These are phyloP conservation scores for Ciconia boyciana DNA, from an alignment of 2,113 vertebrate species.

Conservation along the genomic window DNA sequence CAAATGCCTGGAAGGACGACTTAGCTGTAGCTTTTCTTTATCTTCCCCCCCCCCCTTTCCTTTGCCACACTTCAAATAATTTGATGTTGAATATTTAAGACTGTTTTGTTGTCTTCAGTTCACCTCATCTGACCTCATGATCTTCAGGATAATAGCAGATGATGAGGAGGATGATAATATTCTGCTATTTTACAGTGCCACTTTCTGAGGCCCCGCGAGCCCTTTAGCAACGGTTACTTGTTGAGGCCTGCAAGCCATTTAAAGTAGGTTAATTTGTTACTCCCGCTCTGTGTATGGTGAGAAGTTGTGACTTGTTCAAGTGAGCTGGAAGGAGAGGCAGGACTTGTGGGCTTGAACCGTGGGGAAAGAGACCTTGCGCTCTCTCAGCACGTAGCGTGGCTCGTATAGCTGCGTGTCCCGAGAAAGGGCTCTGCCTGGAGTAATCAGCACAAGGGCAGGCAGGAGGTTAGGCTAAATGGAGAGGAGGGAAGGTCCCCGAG, in stretches of 20 bases:
- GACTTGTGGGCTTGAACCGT: not conserved
- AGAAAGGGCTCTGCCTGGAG: not conserved
- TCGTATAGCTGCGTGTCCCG: fast-evolving
- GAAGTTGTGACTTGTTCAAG: not conserved
- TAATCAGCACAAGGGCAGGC: fast-evolving
- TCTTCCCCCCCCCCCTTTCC: no score
- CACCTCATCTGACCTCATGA: not conserved
- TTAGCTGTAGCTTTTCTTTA: not conserved
- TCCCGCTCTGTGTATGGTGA: not conserved
- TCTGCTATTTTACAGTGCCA: not conserved
- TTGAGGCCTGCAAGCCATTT: slow-evolving; percentile 10
- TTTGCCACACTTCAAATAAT: slow-evolving; percentile 14
- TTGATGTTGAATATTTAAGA: slow-evolving; percentile 26
- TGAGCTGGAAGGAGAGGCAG: not conserved
- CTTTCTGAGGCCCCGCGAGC: fast-evolving
- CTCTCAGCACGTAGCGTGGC: fast-evolving
- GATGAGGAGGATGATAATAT: not conserved
- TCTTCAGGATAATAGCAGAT: not conserved
- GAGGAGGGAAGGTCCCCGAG: not conserved
- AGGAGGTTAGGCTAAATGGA: not conserved
- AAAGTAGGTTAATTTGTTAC: slow-evolving; percentile 25
- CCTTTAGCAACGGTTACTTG: not conserved
- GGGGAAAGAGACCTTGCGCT: not conserved
- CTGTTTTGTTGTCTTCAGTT: not conserved
- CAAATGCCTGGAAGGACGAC: not conserved